Evolutionary conservation across 1,140 invertebrate genomes (phyloP), one percentile per base, ranked within the genome.

Genomic region (Batillaria attramentaria): DNA sequence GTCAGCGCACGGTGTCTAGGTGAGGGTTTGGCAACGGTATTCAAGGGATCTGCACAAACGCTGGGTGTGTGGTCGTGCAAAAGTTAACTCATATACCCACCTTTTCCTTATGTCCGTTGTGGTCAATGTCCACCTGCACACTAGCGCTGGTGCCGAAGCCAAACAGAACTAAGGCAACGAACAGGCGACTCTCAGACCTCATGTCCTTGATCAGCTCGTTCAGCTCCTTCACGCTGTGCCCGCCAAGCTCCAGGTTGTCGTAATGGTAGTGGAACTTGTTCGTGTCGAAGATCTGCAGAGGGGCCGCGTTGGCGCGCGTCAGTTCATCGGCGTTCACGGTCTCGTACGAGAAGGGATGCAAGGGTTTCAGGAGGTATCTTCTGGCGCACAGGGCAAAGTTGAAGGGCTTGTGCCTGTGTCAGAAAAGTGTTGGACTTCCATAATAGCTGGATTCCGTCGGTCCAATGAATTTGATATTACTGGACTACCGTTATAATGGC

Each of bases 261-360:
- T 80, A 80, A 39, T 69, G 35, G 43, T 80, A 80, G 65, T 43
- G 37, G 16, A 80, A 69, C 20, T 50, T 41, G 50, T 76, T 41
- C 8, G 68, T 39, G n/a, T 80, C 79, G 28, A 80, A 75, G 1
- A 37, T n/a, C 3, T 57, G n/a, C 60, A 46, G 50, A n/a, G 60
- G 72, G 10, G 16, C 39, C 20, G 62, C n/a, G n/a, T 54, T 46
- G 24, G n/a, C 31, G 0, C 43, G 42, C 16, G 72, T 74, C 24
- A 54, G 24, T 6, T 65, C 57, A 33, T 80, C 66, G 41, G 24
- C 24, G 65, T 80, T 80, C 4, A 37, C 35, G 41, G 31, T 31
- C 33, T 73, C 73, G 42, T 60, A 80, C n/a, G 33, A 28, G 39
- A 80, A 80, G 16, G 79, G 79, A 28, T 76, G 72, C 62, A 80